Conservation (phyloP, 2,797 vertebrate species). For the Etheostoma nigrum region DNA sequence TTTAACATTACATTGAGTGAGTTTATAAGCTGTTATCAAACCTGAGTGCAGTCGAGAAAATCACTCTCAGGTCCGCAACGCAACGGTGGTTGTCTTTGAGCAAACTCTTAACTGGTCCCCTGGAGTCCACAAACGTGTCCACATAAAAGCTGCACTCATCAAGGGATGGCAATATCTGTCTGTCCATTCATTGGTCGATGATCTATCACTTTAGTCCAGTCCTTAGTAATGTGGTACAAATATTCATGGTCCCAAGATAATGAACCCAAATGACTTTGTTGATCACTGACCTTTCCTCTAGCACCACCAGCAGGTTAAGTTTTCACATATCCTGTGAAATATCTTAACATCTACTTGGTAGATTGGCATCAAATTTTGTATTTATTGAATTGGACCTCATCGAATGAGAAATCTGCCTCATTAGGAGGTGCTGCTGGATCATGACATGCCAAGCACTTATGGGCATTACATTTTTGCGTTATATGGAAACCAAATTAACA, state of each 20-base stretch:
- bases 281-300: not conserved
- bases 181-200: not conserved
- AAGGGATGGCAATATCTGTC: not conserved
- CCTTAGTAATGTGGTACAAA: not conserved
- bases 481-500: slow-evolving; percentile 15
- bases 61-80: not conserved
- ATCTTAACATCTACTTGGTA: too few relatives aligned
- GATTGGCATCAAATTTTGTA: too few relatives aligned
- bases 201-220: not conserved
- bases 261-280: not conserved
- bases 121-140: not conserved
- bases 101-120: not conserved
- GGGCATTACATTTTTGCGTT: not conserved
- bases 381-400: too few relatives aligned
- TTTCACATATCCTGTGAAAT: too few relatives aligned
- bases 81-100: not conserved
- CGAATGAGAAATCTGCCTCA: too few relatives aligned
- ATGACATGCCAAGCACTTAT: not conserved
- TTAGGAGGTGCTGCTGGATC: not conserved
- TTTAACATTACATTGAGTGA: not conserved
- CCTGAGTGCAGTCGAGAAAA: not conserved
- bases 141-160: too few relatives aligned
- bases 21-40: slow-evolving; percentile 1
- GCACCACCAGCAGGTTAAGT: not conserved
- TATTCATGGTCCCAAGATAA: not conserved